Conservation (phyloP, 2,888 invertebrate species). For the Ormia ochracea region DNA sequence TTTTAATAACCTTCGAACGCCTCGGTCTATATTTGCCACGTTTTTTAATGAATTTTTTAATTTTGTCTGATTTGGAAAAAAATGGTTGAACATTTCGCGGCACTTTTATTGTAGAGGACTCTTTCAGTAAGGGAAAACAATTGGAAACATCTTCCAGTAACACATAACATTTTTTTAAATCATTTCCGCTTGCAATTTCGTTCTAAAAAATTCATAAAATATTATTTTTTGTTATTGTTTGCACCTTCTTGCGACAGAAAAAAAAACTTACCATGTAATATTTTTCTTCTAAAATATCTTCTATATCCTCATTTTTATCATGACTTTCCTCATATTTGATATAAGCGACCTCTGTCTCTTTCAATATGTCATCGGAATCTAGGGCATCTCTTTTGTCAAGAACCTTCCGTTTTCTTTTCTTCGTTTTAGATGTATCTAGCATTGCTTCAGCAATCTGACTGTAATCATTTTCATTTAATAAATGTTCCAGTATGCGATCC, state of each 20-base stretch:
- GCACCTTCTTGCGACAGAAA: background rate
- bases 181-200: slow-evolving; percentile 42
- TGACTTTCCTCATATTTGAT: slow-evolving; percentile 66
- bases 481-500: slow-evolving; percentile 69
- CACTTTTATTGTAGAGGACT: slow-evolving; percentile 51
- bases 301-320: slow-evolving; percentile 63
- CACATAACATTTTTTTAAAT: slow-evolving; percentile 60
- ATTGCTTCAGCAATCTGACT: background rate
- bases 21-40: slow-evolving; percentile 38
- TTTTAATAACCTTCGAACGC: background rate
- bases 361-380: slow-evolving; percentile 61
- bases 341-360: slow-evolving; percentile 71
- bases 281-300: slow-evolving; percentile 68
- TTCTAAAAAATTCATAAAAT: background rate
- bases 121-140: slow-evolving; percentile 60
- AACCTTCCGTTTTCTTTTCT: slow-evolving; percentile 1
- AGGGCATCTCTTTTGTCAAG: background rate
- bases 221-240: background rate
- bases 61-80: slow-evolving; percentile 39
- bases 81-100: slow-evolving; percentile 48
- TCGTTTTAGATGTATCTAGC: background rate
- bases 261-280: slow-evolving; percentile 53
- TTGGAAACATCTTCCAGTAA: slow-evolving; percentile 61
- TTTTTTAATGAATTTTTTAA: slow-evolving; percentile 49
- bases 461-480: slow-evolving; percentile 68